Conservation (phyloP, 2,797 vertebrate species). For the Diglossa cyanea region DNA sequence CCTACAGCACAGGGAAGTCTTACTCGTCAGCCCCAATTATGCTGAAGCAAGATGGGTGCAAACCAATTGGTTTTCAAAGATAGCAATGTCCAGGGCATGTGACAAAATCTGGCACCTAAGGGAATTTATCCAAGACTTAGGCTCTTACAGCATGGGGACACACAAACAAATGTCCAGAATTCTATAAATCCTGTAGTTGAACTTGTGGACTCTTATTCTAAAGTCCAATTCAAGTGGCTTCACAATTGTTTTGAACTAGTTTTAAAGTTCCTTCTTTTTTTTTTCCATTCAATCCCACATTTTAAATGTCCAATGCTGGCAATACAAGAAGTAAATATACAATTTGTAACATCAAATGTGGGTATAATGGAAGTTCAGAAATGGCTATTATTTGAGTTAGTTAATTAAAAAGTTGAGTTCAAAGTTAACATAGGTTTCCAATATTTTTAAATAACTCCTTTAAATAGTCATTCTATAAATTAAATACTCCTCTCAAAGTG, state of each 20-base stretch:
- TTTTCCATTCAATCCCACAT: not conserved
- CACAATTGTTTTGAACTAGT: not conserved
- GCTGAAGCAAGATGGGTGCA: not conserved
- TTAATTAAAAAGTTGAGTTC: not conserved
- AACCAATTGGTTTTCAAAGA: not conserved
- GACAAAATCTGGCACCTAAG: not conserved
- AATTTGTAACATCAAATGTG: not conserved
- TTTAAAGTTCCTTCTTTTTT: not conserved
- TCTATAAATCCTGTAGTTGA: not conserved
- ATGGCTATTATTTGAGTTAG: not conserved
- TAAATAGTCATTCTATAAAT: not conserved
- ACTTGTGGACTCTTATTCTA: not conserved
- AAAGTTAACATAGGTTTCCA: not conserved
- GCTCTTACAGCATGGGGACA: not conserved
- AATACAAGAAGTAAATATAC: not conserved
- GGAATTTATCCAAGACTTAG: not conserved
- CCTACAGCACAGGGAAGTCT: not conserved
- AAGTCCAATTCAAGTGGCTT: not conserved
- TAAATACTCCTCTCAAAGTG: not conserved
- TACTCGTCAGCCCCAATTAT: not conserved
- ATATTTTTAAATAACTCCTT: not conserved
- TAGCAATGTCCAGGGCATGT: rapidly evolving
- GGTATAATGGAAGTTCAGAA: not conserved
- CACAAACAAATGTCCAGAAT: not conserved
- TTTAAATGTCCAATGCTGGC: not conserved